Conservation (phyloP, 2,888 invertebrate species). For the Andrena chrysosceles region DNA sequence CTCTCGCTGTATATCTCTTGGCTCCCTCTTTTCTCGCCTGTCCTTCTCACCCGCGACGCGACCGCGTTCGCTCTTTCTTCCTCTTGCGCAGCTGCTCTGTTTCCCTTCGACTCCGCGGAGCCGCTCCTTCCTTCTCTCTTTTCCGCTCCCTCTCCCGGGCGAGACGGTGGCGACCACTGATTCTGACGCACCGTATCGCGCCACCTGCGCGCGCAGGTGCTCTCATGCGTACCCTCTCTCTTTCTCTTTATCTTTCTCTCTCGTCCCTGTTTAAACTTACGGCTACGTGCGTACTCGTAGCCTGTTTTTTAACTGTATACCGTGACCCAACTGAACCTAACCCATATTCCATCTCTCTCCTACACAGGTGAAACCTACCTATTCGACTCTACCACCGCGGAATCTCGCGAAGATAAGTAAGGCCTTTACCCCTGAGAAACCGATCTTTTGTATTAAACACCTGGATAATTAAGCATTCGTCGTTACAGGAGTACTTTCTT, state of each 20-base stretch:
- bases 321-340: constrained; percentile 40
- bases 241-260: too few relatives aligned
- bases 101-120: constrained; percentile 63
- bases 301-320: constrained; percentile 37
- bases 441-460: not conserved
- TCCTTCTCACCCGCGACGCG: constrained; percentile 38
- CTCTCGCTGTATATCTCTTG: constrained; percentile 62
- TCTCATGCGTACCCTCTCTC: constrained; percentile 38
- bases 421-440: too few relatives aligned
- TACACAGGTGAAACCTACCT: not conserved
- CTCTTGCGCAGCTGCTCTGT: constrained; percentile 52
- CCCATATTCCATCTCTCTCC: constrained; percentile 31
- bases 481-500: not conserved
- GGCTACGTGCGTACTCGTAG: constrained; percentile 32
- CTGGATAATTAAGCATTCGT: not conserved
- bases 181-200: constrained; percentile 84
- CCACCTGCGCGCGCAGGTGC: constrained; percentile 83
- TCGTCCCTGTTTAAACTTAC: constrained; percentile 15
- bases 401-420: not conserved
- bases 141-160: constrained; percentile 62
- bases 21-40: constrained; percentile 48
- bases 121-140: constrained; percentile 39
- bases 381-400: not conserved
- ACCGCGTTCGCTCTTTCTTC: constrained; percentile 60
- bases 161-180: constrained; percentile 74